These are phyloP conservation scores for Lapara coniferarum DNA, from an alignment of 2,888 invertebrate genomes.

Conservation along the genomic window DNA sequence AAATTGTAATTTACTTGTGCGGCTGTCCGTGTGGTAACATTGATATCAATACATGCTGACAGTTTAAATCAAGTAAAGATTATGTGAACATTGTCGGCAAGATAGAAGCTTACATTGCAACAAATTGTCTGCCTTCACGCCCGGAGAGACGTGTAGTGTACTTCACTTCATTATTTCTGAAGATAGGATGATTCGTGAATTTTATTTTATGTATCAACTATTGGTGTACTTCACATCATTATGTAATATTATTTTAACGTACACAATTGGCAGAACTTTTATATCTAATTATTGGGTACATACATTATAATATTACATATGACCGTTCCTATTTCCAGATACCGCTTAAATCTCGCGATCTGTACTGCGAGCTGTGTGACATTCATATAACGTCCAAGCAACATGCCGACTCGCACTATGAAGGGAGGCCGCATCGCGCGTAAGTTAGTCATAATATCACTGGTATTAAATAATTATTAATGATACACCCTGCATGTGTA, in stretches of 20 bases:
- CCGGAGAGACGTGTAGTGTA: constrained; percentile 51
- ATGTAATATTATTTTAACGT: too few relatives aligned
- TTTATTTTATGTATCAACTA: too few relatives aligned
- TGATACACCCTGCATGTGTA: too few relatives aligned
- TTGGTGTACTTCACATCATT: too few relatives aligned
- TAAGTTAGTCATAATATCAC: constrained; percentile 44
- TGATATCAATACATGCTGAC: constrained; percentile 37
- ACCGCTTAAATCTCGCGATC: constrained; percentile 64
- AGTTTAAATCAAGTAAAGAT: constrained; percentile 55
- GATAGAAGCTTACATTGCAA: constrained; percentile 67
- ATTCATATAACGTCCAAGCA: constrained; percentile 77
- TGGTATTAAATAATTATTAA: too few relatives aligned
- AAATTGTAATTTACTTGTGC: constrained; percentile 47
- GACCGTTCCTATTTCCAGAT: constrained; percentile 46
- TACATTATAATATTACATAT: neutral
- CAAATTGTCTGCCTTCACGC: constrained; percentile 65
- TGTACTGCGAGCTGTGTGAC: constrained; percentile 79
- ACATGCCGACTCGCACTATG: constrained; percentile 78
- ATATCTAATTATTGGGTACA: too few relatives aligned
- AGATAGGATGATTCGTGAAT: too few relatives aligned
- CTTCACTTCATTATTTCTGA: neutral
- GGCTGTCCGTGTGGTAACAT: constrained; percentile 43
- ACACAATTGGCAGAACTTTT: too few relatives aligned
- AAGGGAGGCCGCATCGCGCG: constrained; percentile 76
- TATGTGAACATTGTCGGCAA: constrained; percentile 68